Evolutionary conservation across 1,140 invertebrate genomes (phyloP).

Genomic region (Drosophila truncata): DNA sequence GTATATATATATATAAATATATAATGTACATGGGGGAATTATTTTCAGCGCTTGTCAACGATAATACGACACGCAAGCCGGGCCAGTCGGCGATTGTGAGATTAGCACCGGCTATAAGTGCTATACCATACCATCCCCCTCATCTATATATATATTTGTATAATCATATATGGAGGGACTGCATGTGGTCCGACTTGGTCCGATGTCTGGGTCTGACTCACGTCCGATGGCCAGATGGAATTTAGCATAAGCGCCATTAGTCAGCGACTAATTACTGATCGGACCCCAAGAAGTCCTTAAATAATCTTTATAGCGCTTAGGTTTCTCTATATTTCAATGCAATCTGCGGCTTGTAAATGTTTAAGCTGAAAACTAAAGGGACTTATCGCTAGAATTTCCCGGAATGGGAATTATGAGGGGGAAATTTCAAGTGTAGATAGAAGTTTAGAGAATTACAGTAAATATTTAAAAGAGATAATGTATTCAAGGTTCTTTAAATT

Average conservation of each 20-base stretch:
- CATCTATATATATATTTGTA: background rate
- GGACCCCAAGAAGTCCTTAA: background rate
- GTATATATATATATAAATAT: background rate
- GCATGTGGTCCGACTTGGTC: slow-evolving; percentile 25
- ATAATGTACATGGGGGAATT: slow-evolving; percentile 31
- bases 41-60: slow-evolving; percentile 34
- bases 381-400: background rate
- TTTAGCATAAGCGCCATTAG: slow-evolving; percentile 45
- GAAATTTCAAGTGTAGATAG: background rate
- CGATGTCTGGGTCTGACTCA: slow-evolving; percentile 18
- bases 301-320: slow-evolving; percentile 14
- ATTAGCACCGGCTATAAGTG: slow-evolving; percentile 32
- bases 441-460: background rate
- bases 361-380: background rate
- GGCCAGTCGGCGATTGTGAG: slow-evolving; percentile 35
- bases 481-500: too few species aligned
- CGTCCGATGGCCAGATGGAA: slow-evolving; percentile 20
- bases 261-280: slow-evolving; percentile 19
- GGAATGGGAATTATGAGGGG: background rate
- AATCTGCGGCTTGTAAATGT: slow-evolving; percentile 5
- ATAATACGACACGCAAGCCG: slow-evolving; percentile 37
- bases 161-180: background rate
- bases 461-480: background rate
- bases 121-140: background rate
- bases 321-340: background rate